Base-by-base conservation (phyloP, 2,888 invertebrate species). In the Camptogramma bilineatum region DNA sequence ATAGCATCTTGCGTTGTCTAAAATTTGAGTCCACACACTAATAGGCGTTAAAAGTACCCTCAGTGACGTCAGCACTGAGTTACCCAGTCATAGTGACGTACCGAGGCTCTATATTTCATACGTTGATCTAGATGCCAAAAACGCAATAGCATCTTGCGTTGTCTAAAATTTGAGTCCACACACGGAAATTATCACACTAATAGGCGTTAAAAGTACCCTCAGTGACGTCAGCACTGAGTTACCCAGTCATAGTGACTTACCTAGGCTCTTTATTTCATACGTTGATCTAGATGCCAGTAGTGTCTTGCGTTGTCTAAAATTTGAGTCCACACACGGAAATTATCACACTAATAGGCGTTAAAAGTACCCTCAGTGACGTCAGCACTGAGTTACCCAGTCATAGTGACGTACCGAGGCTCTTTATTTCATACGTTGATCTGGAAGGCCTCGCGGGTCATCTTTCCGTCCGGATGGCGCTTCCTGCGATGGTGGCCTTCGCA, bases 401-500 rank as follows among this genome's bases (percentile, higher is more conserved):
- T 72, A 67, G 69, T 70, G 67, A 69, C 65, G 64, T 71, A 64
- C 65, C 63, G 68, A 68, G 70, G 66, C 59, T 73, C 70, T 65
- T 70, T 68, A 66, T 80, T 79, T 90, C 94, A 96, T 77, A 96
- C 96, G 89, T 96, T 96, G 79, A 96, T 96, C 90, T 96, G 96
- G 90, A 96, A 96, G 73, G 96, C 95, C 88, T 96, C 96, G 67
- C 96, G 90, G 69, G 94, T 88, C 68, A 94, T 86, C 83, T 95
- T 94, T 73, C 83, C 89, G 78, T 94, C 94, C 53, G 73, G 72
- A 9, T 66, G 69, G 68, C 94, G 83, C 79, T 91, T 91, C 73
- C 91, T 81, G 3, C 93, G 83, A 71, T 84, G 88, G 78, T 89
- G 94, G 0, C 82, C 90, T 82, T 94, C 94, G 88, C 94, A 94